Base-by-base conservation (phyloP, 37 sponge, comb jelly and placozoan species). In the Hormiphora californensis region DNA sequence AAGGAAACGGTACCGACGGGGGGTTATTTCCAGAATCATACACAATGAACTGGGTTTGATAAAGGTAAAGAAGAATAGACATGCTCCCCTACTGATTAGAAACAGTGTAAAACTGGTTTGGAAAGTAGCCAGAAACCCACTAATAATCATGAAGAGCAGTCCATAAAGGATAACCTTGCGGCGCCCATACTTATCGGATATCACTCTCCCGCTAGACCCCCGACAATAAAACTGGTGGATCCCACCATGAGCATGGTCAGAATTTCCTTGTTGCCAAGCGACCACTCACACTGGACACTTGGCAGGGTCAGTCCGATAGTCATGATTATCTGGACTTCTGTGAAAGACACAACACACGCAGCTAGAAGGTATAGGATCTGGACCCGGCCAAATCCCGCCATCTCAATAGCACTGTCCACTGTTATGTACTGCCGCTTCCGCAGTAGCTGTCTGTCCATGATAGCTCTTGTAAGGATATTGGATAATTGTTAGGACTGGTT, bases 261-360 rank as follows among this genome's bases (percentile, higher is more conserved):
- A 21, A 73, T 33, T 15, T 73, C 46, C 44, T 30, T 8, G 46
- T 73, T 73, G 25, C 8, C 25, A 1, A 73, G 22, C 4, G 21
- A n/a, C 81, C 81, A 73, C 46, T 73, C 81, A 73, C 81, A 73
- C 39, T 22, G 21, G 36, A 73, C 38, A 30, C 35, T 73, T 3
- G 81, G 81, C 27, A 73, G 46, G 46, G 9, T 73, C 9, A 73
- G 38, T 23, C 81, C 43, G n/a, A 43, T 46, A 0, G 43, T 43
- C n/a, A 43, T 43, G n/a, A 33, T 33, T 22, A 33, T 19, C 44
- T 73, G 81, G 5, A 73, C 81, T 39, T 27, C 44, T 25, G 81
- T 73, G 12, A 73, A 33, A 46, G 43, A 40, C 23, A 73, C 81
- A 1, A 33, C 44, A 40, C 36, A 27, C n/a, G 81, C 41, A 11